phyloP scores from a whole-genome alignment of 1,140 invertebrate species.

The Drosophila nebulosa region DNA sequence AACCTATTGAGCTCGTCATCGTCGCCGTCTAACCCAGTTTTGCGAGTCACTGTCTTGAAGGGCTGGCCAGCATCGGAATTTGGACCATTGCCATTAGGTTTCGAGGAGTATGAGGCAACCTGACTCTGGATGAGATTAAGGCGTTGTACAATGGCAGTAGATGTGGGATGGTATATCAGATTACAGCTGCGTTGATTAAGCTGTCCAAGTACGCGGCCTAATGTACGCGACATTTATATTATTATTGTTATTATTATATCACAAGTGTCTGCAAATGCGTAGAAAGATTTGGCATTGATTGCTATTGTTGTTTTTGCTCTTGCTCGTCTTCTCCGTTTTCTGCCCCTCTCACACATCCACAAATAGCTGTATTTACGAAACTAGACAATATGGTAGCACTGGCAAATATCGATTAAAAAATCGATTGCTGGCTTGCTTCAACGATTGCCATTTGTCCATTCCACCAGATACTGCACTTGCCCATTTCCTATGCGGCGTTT shows the following conservation, averaged over 20 bases:
- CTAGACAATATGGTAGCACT: too few relatives aligned
- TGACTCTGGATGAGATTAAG: background rate
- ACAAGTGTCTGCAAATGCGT: conserved; percentile 34
- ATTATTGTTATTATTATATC: conserved; percentile 35
- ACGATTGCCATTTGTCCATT: conserved; percentile 84
- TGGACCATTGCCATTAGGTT: conserved; percentile 51
- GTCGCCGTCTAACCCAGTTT: conserved; percentile 54
- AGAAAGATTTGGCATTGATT: conserved; percentile 33
- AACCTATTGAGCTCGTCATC: conserved; percentile 54
- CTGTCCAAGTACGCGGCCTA: conserved; percentile 24
- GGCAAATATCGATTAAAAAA: too few relatives aligned
- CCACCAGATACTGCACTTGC: conserved; percentile 91
- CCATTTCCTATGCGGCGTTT: conserved; percentile 87
- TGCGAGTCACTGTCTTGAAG: conserved; percentile 63
- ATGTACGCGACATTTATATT: conserved; percentile 30
- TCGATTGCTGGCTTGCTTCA: too few relatives aligned
- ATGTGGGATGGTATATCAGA: background rate
- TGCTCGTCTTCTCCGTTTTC: background rate
- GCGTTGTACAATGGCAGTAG: background rate
- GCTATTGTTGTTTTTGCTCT: background rate
- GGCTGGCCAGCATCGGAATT: conserved; percentile 51
- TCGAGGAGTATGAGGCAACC: conserved; percentile 53
- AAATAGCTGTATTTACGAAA: too few relatives aligned
- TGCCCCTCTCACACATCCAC: background rate
- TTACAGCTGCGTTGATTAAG: background rate